phyloP scores from a whole-genome alignment of 2,888 invertebrate genomes.

The Petrolisthes cinctipes region DNA sequence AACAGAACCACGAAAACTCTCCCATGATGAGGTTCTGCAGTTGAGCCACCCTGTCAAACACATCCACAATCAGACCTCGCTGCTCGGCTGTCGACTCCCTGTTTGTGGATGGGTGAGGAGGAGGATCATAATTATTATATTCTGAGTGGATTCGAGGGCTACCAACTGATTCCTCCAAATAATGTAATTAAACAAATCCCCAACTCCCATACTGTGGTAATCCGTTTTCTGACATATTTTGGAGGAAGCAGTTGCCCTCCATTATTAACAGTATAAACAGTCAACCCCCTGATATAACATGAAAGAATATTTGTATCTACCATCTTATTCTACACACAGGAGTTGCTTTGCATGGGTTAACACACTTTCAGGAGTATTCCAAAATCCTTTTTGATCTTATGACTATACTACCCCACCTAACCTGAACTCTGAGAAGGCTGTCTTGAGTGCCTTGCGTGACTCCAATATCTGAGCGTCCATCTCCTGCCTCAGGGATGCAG shows the following conservation, averaged over 20 bases:
- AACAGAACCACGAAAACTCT: slow-evolving; percentile 44
- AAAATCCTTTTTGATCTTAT: background rate
- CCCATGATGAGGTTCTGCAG: slow-evolving; percentile 41
- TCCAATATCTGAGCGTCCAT: slow-evolving; percentile 40
- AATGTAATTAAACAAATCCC: too few species aligned
- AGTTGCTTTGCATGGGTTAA: background rate
- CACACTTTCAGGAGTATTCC: background rate
- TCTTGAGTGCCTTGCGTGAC: slow-evolving; percentile 35
- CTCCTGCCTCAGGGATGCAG: slow-evolving; percentile 31
- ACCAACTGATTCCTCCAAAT: background rate
- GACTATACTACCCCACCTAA: background rate
- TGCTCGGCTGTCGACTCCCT: slow-evolving; percentile 47
- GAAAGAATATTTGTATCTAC: background rate
- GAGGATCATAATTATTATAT: background rate
- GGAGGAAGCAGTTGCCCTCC: too few species aligned
- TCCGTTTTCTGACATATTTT: too few species aligned
- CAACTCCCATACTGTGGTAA: too few species aligned
- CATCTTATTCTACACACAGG: background rate
- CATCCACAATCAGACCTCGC: slow-evolving; percentile 27
- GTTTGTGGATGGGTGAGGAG: background rate
- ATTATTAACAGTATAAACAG: background rate
- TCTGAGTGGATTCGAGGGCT: background rate
- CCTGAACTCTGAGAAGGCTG: slow-evolving; percentile 39
- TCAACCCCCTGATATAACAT: background rate
- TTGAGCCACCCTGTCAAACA: slow-evolving; percentile 32